These are phyloP conservation scores for Pseudomyrmex dendroicus DNA, from an alignment of 1,140 invertebrate species.

Conservation along the genomic window DNA sequence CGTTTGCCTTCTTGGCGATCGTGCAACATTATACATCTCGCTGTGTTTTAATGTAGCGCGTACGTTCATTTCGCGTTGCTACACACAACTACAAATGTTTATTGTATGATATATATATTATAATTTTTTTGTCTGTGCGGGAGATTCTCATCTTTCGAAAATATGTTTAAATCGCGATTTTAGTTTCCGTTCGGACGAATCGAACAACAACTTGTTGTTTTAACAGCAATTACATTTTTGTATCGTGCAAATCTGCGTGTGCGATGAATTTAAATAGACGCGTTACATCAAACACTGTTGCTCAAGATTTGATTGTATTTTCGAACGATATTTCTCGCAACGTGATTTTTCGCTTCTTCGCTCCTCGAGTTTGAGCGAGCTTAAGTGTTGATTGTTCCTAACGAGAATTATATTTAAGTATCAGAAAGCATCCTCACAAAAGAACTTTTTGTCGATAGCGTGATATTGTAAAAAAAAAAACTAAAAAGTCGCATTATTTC, in stretches of 20 bases:
- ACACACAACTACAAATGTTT: slow-evolving; percentile 18
- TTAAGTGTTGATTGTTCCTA: slow-evolving; percentile 51
- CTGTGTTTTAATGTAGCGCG: not conserved
- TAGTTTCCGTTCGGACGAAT: no score
- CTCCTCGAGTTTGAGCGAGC: not conserved
- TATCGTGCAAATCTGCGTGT: not conserved
- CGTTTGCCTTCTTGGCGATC: slow-evolving; percentile 14
- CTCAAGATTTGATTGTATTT: slow-evolving; percentile 35
- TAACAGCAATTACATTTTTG: not conserved
- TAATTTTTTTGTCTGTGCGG: not conserved
- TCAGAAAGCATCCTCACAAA: not conserved
- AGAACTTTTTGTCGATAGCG: not conserved
- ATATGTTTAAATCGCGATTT: not conserved
- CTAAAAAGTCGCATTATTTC: not conserved
- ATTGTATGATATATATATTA: slow-evolving; percentile 28
- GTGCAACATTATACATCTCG: not conserved
- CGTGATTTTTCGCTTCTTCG: slow-evolving; percentile 17
- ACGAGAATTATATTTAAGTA: slow-evolving; percentile 17
- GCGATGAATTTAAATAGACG: not conserved
- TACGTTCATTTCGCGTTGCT: slow-evolving; percentile 23
- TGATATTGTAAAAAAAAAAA: not conserved
- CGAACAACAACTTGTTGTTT: not conserved
- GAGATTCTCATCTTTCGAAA: slow-evolving; percentile 20
- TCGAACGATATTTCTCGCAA: not conserved
- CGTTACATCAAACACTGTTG: not conserved